Base-by-base conservation (phyloP, 92 coral and sea anemone genomes). In the Bergia sp. region DNA sequence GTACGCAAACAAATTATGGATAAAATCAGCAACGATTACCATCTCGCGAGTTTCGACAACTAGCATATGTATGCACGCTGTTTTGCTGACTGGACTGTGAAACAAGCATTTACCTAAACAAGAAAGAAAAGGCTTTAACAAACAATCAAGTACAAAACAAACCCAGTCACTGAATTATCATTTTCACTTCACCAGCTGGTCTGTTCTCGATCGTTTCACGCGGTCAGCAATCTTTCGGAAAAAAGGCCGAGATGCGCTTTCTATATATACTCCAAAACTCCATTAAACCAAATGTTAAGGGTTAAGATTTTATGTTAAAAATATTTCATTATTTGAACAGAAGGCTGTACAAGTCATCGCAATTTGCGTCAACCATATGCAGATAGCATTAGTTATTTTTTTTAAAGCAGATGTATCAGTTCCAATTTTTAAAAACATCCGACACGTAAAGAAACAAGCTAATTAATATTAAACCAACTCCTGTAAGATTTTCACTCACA, bases 81-180 rank as follows among this genome's bases (percentile, higher is more conserved):
- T 53, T 10, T 53, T 18, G 58, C 58, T 53, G 29, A 61, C 69
- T 61, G 23, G 69, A 5, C 23, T 21, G 29, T 61, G 3, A 57
- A 57, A 61, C 8, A 61, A 61, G 69, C 69, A 61, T 18, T 77
- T 41, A 53, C 12, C 23, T 16, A 45, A 77, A 40, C 37, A 20
- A 77, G 81, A 77, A 45, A 21, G 40, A 44, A 77, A 77, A 43
- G 45, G 81, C 36, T 77, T 77, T 44, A 77, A 53, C 50, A 77
- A 77, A 45, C 58, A 45, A 77, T 77, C 57, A 53, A 43, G 37
- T 15, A 77, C n/a, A 36, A 77, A 77, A 77, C 81, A 77, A 77
- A 43, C 12, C 50, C 81, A 36, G 13, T 53, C 58, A 53, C 13
- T 53, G 58, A 53, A 12, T 53, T 53, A 10, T 53, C 58, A 53